Base-by-base conservation (phyloP, 2,113 vertebrate genomes). In the Forbesichthys papilliferus region DNA sequence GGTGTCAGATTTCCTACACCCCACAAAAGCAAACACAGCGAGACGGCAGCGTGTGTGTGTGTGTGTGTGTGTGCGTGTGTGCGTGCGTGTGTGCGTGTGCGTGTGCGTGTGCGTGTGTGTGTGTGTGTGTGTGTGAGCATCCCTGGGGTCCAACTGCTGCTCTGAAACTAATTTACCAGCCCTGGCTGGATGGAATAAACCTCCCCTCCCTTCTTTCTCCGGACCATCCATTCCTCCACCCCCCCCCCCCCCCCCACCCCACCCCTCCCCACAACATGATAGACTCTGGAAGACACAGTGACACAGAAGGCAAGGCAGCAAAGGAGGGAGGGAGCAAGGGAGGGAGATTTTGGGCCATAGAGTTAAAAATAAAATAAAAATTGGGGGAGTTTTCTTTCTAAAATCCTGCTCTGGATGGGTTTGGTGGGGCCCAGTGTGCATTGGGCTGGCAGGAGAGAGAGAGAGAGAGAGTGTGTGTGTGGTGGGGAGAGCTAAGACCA, bases 91-190 rank as follows among this genome's bases (percentile, higher is more conserved):
- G 51, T 16, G 51, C 3, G 51, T 53, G 51, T 87, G 84, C 87
- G 85, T 82, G 85, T 84, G 80, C 5, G 14, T 12, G 14, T 53
- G 51, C 4, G 13, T 12, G 14, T 53, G 51, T 12, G 51, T 53
- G 51, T 53, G 51, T 12, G 51, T 53, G 51, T 87, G 84, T 88
- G 85, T 82, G 85, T 84, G 80, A 80, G 89, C 66, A 84, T 92
- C 84, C 90, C 91, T 80, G 86, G 93, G 92, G 92, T 90, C 89
- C 93, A 91, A 93, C 92, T 90, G 63, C 92, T 91, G 93, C 89
- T 93, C 93, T 93, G 92, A 94, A 94, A 93, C 91, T 88, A 92
- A 94, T 94, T 94, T 94, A 93, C 91, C 91, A 90, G 92, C 90
- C 90, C 86, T 87, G 84, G 89, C 91, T 90, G 91, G 92, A 92